Conservation (phyloP, 2,113 vertebrate species). For the Pseudorasbora parva region DNA sequence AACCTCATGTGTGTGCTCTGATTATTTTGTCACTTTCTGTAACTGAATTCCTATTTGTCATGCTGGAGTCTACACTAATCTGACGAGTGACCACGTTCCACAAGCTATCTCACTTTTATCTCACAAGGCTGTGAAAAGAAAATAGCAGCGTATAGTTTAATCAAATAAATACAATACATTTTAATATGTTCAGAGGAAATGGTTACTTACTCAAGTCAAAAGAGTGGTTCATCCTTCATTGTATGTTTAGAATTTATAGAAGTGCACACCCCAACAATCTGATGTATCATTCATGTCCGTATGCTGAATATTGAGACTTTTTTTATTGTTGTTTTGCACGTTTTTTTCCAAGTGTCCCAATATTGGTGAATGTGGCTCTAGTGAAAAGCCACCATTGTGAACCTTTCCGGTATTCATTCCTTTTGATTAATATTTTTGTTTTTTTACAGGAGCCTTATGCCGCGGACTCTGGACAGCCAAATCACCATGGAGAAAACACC, state of each 20-base stretch:
- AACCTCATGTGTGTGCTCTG: slow-evolving; percentile 49
- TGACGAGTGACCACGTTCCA: background rate
- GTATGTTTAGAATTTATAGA: background rate
- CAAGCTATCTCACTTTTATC: background rate
- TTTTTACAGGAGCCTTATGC: slow-evolving; percentile 88
- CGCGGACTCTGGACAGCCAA: slow-evolving; percentile 88
- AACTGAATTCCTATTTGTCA: slow-evolving; percentile 41
- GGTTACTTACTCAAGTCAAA: background rate
- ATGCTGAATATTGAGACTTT: background rate
- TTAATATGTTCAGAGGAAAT: background rate
- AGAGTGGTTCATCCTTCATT: background rate
- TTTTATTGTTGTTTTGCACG: background rate
- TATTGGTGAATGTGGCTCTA: background rate
- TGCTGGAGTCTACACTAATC: background rate
- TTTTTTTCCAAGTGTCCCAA: background rate
- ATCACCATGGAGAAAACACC: slow-evolving; percentile 97
- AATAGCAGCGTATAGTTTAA: background rate
- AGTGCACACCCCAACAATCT: background rate
- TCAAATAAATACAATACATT: background rate
- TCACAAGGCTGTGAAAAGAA: slow-evolving; percentile 1
- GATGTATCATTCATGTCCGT: slow-evolving; percentile 12
- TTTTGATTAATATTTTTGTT: slow-evolving; percentile 46
- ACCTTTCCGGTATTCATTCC: background rate
- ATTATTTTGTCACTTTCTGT: slow-evolving; percentile 49
- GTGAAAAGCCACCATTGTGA: background rate